Evolutionary conservation across 1,140 invertebrate genomes (phyloP), one percentile per base, ranked within the genome.

Genomic region (Zaprionus taronus): DNA sequence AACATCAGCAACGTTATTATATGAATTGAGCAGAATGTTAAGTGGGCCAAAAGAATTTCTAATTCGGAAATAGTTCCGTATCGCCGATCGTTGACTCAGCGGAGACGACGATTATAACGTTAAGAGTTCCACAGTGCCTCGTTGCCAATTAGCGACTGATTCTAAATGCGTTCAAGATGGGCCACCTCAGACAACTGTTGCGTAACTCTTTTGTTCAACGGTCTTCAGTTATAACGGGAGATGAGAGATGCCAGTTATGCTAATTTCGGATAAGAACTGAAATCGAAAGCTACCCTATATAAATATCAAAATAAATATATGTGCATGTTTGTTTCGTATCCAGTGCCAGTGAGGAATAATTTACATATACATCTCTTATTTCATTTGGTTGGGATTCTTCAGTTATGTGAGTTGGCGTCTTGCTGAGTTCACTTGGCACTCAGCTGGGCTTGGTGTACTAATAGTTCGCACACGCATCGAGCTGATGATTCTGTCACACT

Each of bases 31-130:
- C n/a, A 28, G 55, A 44, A 66, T 81, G 70, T 81, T 71, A 55
- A 76, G 67, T 65, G 26, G 60, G 47, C 53, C 69, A 72, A 38
- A 12, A 22, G 62, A 79, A 63, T 69, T 60, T 66, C 71, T 73
- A 70, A 28, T 17, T 47, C 76, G 66, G 49, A 77, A 77, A 44
- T 47, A 80, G 77, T 89, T 90, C 81, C 85, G 85, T 63, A 55
- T 80, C 41, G 17, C 65, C 20, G 34, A 70, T 34, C 49, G 60
- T 53, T 74, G 53, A 38, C 60, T 69, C 58, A 75, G 70, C 55
- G 28, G 14, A 44, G 7, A 47, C 11, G n/a, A 11, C 31, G 31
- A 34, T 3, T 34, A 41, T 17, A 71, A 36, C 41, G 38, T 51
- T n/a, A 44, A 66, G 24, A 41, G 72, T 47, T 68, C 72, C 44